Base-by-base conservation (phyloP, 2,113 vertebrate genomes). In the Typhlomys cinereus region DNA sequence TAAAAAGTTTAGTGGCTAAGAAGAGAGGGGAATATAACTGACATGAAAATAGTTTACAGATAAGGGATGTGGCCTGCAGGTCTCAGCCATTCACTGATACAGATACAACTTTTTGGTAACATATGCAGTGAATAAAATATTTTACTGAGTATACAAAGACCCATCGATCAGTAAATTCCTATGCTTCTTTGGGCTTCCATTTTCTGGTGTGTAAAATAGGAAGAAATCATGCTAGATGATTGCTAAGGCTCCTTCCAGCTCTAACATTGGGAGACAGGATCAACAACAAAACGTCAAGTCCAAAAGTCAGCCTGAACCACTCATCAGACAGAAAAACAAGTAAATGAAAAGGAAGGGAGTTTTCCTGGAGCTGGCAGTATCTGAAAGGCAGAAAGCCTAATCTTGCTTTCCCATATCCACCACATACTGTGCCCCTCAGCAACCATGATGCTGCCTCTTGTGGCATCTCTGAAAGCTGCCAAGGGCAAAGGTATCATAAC, bases 141-240 rank as follows among this genome's bases (percentile, higher is more conserved):
- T 87, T 31, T 59, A 85, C 15, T 44, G 64, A 29, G 17, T 70
- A 34, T 54, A 64, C 7, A 57, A 89, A 88, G 34, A 44, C 14
- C 6, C 41, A 57, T 4, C 29, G 88, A 67, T 57, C 39, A 50
- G 79, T 27, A 64, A 34, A 90, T 75, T 62, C 13, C 11, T 74
- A 2, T 14, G 12, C 10, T 74, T 64, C 27, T 78, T 54, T 64
- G 36, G n/a, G n/a, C 70, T 41, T 89, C 25, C 0, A 13, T 75
- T 87, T 94, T 83, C 64, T 89, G 41, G 34, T 15, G 27, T 82
- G 15, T 36, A 52, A 92, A 84, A 76, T 2, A 76, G 21, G 13
- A 70, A 7, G 4, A 5, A 7, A 20, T 14, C 39, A 52, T 2
- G 36, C n/a, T 15, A 64, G 81, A 66, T 81, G 29, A 64, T 7